Percentiles rank a stretch among this genome's conserved stretches.
Evolutionary conservation across 1,140 invertebrate genomes (phyloP).

Genomic region (Drosophila subpulchrella): DNA sequence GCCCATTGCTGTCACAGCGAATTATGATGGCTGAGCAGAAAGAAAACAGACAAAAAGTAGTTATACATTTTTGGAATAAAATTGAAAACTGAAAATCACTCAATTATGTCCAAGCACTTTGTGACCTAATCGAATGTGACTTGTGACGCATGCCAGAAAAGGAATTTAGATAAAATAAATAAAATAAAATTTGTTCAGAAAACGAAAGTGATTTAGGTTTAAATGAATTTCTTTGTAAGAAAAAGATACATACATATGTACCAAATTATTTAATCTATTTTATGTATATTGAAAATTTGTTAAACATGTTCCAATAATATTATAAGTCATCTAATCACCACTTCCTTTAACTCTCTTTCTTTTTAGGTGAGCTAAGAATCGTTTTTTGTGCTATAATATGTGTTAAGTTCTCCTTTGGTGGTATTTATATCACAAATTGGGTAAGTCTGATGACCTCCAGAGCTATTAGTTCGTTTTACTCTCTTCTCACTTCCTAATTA

Average conservation of each 20-base stretch:
- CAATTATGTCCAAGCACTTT: slow-evolving; percentile 25
- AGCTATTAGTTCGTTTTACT: slow-evolving; percentile 36
- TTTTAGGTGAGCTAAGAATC: slow-evolving; percentile 49
- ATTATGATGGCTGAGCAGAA: slow-evolving; percentile 61
- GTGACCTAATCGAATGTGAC: slow-evolving; percentile 58
- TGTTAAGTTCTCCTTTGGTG: background rate
- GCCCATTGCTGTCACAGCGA: slow-evolving; percentile 62
- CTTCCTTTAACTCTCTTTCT: slow-evolving; percentile 1
- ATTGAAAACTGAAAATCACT: slow-evolving; percentile 37
- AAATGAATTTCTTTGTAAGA: too few relatives aligned
- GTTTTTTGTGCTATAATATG: slow-evolving; percentile 1
- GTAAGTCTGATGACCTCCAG: slow-evolving; percentile 64
- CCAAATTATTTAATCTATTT: too few relatives aligned
- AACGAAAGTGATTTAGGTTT: slow-evolving; percentile 14
- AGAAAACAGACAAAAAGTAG: slow-evolving; percentile 7
- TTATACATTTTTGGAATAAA: slow-evolving; percentile 21
- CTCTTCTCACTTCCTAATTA: slow-evolving; percentile 52
- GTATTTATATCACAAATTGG: slow-evolving; percentile 13
- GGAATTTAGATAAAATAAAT: slow-evolving; percentile 10
- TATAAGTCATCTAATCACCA: background rate
- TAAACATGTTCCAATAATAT: too few relatives aligned
- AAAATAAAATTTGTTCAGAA: slow-evolving; percentile 14
- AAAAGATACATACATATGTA: too few relatives aligned
- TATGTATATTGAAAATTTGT: too few relatives aligned
- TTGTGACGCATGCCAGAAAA: slow-evolving; percentile 58